Percentiles rank a stretch among this genome's conserved stretches.
phyloP scores from a whole-genome alignment of 2,888 invertebrate genomes.

The Chalcosyrphus nemorum region DNA sequence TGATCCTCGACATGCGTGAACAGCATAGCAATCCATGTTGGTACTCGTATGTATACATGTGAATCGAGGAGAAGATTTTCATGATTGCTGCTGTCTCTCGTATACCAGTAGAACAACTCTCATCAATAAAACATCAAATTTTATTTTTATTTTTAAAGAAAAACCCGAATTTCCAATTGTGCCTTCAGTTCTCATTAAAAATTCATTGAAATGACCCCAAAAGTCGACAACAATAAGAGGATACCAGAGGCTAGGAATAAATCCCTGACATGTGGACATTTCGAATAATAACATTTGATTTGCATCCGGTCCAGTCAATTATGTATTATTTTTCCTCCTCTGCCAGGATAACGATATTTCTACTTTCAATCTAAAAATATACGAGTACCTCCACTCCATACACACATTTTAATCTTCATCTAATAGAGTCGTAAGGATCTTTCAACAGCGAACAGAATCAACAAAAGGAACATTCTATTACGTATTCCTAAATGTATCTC shows the following conservation, averaged over 20 bases:
- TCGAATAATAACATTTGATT: constrained; percentile 11
- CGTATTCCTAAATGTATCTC: not conserved
- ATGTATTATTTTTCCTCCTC: constrained; percentile 1
- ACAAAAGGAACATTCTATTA: no score
- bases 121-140: constrained; percentile 9
- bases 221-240: not conserved
- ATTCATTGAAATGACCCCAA: constrained; percentile 10
- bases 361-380: not conserved
- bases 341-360: not conserved
- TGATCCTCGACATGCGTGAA: no score
- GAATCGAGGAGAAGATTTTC: no score
- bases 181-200: constrained; percentile 12
- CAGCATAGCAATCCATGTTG: no score
- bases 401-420: not conserved
- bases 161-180: not conserved
- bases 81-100: not conserved
- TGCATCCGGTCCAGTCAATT: constrained; percentile 29
- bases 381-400: not conserved
- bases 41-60: no score
- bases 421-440: not conserved
- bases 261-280: not conserved
- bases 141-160: no score
- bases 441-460: not conserved
- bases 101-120: not conserved
- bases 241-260: not conserved